Base-by-base conservation (phyloP, 2,113 vertebrate species). In the Chlorodrepanis virens region DNA sequence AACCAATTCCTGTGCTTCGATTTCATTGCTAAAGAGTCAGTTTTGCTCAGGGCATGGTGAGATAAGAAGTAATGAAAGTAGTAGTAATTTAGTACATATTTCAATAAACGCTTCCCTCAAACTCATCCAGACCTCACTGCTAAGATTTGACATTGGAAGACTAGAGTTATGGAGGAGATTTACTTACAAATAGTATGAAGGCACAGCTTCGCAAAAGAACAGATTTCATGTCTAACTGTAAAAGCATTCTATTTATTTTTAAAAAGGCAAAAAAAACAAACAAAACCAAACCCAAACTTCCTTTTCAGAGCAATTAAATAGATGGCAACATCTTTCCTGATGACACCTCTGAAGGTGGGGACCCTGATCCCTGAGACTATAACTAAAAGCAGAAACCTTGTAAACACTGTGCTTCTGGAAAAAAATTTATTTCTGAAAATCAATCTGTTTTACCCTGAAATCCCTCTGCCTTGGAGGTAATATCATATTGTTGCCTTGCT, bases 41-140 rank as follows among this genome's bases (percentile, higher is more conserved):
- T 88, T 86, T 95, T 94, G 83, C 88, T 86, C 29, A 79, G 35
- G 63, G 90, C 83, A 77, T 12, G 3, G 9, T 70, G 76, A 94
- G 85, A 92, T 92, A 92, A 94, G 88, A 76, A 45, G n/a, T 74
- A 92, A 92, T 92, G 67, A 83, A 95, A 92, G 39, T 64, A 75
- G 29, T 52, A 71, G 60, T 37, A 96, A 91, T 93, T 89, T 89
- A 84, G 65, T 56, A 71, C 44, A 47, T 82, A 71, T 94, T 97
- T 91, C 92, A 91, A 87, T 89, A 94, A 94, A 86, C 27, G 82
- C 52, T 94, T 82, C 25, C 23, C 25, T 88, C 35, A 57, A 53
- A 90, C 5, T 93, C 67, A 49, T 86, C 25, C 53, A 86, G 75
- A 88, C 40, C 18, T 88, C 11, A 9, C 42, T 79, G 42, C 49